Percentiles rank a stretch among this genome's conserved stretches.
phyloP scores from a whole-genome alignment of 2,797 vertebrate genomes.

The Phataginus tricuspis region DNA sequence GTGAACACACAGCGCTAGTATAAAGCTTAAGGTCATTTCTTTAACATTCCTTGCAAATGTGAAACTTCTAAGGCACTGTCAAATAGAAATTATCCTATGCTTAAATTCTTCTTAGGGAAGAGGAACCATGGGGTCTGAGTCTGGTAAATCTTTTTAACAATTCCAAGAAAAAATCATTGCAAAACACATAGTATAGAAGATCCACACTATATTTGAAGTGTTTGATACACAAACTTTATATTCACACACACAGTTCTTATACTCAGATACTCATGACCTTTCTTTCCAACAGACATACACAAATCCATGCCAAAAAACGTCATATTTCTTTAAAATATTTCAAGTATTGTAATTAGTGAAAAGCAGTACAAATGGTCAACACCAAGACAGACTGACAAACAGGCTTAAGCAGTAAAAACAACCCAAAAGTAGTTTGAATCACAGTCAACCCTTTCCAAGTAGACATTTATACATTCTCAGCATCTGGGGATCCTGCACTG shows the following conservation, averaged over 20 bases:
- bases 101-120: constrained; percentile 14
- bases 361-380: constrained; percentile 59
- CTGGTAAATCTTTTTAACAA: constrained; percentile 29
- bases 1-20: background rate
- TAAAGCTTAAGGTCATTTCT: constrained; percentile 50
- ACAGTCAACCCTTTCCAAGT: constrained; percentile 83
- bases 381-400: constrained; percentile 31
- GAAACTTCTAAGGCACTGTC: background rate
- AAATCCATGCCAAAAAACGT: background rate
- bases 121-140: background rate
- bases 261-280: background rate
- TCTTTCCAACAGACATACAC: background rate
- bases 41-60: background rate
- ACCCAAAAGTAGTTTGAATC: constrained; percentile 76
- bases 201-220: background rate
- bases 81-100: background rate
- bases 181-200: background rate
- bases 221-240: background rate
- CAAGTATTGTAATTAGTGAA: constrained; percentile 59
- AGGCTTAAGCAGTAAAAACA: constrained; percentile 78
- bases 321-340: constrained; percentile 51
- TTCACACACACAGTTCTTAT: background rate
- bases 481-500: constrained; percentile 82
- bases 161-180: background rate
- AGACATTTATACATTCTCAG: constrained; percentile 84